Evolutionary conservation across 2,113 vertebrate genomes (phyloP).

Genomic region (Oryzias melastigma): DNA sequence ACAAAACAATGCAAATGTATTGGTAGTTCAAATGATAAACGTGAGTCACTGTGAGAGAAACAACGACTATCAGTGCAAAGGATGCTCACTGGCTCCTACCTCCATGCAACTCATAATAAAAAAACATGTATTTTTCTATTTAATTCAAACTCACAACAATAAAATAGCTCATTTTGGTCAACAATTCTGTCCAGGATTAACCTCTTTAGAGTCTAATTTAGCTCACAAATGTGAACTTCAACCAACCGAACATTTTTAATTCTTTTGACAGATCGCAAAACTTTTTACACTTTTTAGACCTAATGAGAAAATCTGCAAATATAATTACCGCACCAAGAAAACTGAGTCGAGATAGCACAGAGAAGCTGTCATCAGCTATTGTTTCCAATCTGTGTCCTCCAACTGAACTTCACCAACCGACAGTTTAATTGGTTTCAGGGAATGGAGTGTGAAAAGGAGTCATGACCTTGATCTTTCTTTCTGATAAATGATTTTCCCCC

Average conservation of each 20-base stretch:
- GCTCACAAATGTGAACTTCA: conserved; percentile 47
- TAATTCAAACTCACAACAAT: no score
- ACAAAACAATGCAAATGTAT: no score
- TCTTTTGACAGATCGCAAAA: conserved; percentile 65
- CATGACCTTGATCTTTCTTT: conserved; percentile 79
- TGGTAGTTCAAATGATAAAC: no score
- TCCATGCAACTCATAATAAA: no score
- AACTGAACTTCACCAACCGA: conserved; percentile 75
- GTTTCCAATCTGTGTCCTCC: conserved; percentile 71
- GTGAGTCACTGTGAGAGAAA: no score
- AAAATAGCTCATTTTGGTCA: no score
- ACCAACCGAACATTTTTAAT: conserved; percentile 40
- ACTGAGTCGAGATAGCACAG: conserved; percentile 57
- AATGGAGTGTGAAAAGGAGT: conserved; percentile 74
- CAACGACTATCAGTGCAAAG: no score
- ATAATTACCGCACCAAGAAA: conserved; percentile 73
- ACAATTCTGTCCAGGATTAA: no score
- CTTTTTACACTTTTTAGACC: conserved; percentile 62
- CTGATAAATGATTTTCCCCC: conserved; percentile 67
- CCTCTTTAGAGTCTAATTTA: conserved; percentile 32
- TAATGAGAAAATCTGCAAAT: conserved; percentile 78
- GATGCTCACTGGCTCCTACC: no score
- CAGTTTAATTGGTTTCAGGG: conserved; percentile 80
- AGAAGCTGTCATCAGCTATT: conserved; percentile 65
- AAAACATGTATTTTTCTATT: no score